phyloP scores from a whole-genome alignment of 2,888 invertebrate genomes.

The Pantelozetes paolii region DNA sequence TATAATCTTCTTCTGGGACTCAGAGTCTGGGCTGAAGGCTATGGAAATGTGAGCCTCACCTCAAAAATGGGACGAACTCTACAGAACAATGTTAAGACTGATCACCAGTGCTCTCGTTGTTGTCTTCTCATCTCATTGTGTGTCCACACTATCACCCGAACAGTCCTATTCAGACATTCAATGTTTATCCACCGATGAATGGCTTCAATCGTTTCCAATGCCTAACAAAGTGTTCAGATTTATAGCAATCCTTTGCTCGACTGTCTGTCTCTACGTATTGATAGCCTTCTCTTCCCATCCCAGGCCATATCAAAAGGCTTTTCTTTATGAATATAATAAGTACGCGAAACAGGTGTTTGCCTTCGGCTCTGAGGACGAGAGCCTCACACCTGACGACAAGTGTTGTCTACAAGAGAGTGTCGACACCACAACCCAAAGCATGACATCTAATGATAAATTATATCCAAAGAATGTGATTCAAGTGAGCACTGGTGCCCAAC shows the following conservation, averaged over 20 bases:
- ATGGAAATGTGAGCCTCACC: slow-evolving; percentile 7
- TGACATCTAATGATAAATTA: slow-evolving; percentile 3
- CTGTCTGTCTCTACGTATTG: slow-evolving; percentile 22
- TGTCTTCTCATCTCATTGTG: slow-evolving; percentile 3
- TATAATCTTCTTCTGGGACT: slow-evolving; percentile 18
- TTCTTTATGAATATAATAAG: neutral
- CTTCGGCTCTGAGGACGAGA: neutral
- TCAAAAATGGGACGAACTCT: slow-evolving; percentile 29
- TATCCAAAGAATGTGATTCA: neutral
- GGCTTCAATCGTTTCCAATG: neutral
- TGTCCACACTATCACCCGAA: neutral
- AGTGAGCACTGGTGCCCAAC: neutral
- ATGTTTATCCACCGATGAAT: neutral
- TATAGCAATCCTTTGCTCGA: neutral
- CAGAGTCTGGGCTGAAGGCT: neutral
- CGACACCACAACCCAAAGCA: neutral
- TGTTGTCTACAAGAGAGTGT: neutral
- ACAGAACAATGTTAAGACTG: neutral
- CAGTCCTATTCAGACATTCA: neutral
- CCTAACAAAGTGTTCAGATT: slow-evolving; percentile 12
- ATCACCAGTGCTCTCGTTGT: neutral
- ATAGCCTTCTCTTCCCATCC: neutral
- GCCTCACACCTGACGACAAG: neutral
- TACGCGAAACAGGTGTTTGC: slow-evolving; percentile 12
- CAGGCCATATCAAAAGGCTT: neutral